phyloP scores from a whole-genome alignment of 2,888 invertebrate genomes.

The Autographa gamma region DNA sequence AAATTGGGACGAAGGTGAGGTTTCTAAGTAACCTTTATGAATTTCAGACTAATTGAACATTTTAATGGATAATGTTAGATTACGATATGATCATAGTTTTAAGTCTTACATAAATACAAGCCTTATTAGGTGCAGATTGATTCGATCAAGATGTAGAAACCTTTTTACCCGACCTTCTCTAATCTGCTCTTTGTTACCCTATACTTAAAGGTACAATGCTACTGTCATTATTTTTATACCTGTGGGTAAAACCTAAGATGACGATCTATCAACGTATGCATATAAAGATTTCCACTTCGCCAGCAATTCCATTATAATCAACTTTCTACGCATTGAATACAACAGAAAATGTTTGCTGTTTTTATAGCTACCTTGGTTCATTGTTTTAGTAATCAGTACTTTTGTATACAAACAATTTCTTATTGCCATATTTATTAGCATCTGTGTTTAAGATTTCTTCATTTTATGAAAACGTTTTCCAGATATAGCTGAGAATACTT shows the following conservation, averaged over 20 bases:
- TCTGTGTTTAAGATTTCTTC: conserved; percentile 21
- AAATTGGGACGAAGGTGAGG: background rate
- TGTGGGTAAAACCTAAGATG: conserved; percentile 6
- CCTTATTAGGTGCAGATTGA: too few species aligned
- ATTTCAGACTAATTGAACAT: background rate
- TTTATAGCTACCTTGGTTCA: conserved; percentile 41
- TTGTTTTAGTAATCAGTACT: conserved; percentile 52
- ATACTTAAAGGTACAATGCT: background rate
- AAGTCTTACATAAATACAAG: background rate
- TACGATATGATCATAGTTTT: background rate
- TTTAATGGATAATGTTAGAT: background rate
- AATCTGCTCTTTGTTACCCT: background rate
- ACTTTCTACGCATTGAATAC: conserved; percentile 49
- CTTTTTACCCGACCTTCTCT: background rate
- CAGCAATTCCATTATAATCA: conserved; percentile 25
- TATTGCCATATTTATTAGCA: conserved; percentile 17
- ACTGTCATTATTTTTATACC: background rate
- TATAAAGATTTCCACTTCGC: conserved; percentile 13
- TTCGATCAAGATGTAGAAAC: too few species aligned
- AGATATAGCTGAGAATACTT: too few species aligned
- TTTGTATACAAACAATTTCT: conserved; percentile 47
- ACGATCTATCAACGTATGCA: conserved; percentile 6
- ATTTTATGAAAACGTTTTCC: background rate
- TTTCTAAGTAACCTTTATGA: background rate
- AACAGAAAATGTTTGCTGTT: conserved; percentile 32